These are phyloP conservation scores for Lithophane leautieri DNA, from an alignment of 2,888 invertebrate species.

Conservation along the genomic window DNA sequence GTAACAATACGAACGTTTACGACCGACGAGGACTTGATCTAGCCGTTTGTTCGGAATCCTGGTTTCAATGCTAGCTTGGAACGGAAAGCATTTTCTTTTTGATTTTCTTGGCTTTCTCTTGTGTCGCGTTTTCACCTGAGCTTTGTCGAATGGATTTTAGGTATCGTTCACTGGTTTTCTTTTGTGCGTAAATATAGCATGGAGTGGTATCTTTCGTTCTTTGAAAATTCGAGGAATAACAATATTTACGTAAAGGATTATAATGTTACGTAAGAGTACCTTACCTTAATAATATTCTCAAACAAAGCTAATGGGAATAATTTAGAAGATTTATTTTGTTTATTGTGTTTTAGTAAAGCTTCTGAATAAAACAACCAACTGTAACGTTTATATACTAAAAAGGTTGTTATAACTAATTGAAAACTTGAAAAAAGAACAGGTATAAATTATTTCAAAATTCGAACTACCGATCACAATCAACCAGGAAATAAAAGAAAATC, in stretches of 20 bases:
- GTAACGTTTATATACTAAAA: not conserved
- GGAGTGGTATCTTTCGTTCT: conserved; percentile 38
- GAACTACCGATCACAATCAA: conserved; percentile 14
- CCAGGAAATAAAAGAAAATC: not conserved
- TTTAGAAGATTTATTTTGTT: conserved; percentile 2
- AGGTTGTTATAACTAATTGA: too few relatives aligned
- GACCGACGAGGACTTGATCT: conserved; percentile 67
- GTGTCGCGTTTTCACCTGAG: conserved; percentile 40
- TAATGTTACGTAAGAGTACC: conserved; percentile 3
- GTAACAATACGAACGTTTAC: conserved; percentile 65
- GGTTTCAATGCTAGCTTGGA: conserved; percentile 49
- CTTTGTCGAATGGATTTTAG: conserved; percentile 52
- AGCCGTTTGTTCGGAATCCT: conserved; percentile 60
- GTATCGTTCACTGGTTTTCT: conserved; percentile 47
- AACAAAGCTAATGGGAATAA: conserved; percentile 21
- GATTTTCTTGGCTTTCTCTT: conserved; percentile 52
- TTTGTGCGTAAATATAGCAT: conserved; percentile 38
- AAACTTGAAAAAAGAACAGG: not conserved
- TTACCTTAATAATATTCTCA: not conserved
- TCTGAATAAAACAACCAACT: not conserved
- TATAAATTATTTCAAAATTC: conserved; percentile 1
- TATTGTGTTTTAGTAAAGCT: not conserved
- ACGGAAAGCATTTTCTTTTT: conserved; percentile 57
- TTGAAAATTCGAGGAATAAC: conserved; percentile 10
- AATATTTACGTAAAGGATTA: conserved; percentile 40